Evolutionary conservation across 1,140 invertebrate genomes (phyloP).

Genomic region (Protaetia brevitarsis): DNA sequence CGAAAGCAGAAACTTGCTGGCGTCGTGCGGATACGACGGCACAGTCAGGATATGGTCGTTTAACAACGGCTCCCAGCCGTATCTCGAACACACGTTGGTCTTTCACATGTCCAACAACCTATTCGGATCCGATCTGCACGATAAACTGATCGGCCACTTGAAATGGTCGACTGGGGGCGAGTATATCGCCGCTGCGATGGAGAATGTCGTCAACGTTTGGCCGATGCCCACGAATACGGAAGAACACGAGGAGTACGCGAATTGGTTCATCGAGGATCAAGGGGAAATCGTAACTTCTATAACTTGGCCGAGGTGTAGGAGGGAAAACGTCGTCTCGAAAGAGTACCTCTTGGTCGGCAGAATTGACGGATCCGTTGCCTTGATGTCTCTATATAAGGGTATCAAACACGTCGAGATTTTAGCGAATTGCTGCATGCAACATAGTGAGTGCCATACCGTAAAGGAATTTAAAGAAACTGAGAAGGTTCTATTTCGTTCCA

Average conservation of each 20-base stretch:
- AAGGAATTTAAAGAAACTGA: too few species aligned
- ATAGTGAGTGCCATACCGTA: slow-evolving; percentile 48
- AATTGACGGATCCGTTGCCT: slow-evolving; percentile 52
- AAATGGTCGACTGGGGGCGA: slow-evolving; percentile 56
- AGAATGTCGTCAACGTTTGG: slow-evolving; percentile 62
- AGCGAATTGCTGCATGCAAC: slow-evolving; percentile 48
- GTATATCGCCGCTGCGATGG: slow-evolving; percentile 57
- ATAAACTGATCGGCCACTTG: slow-evolving; percentile 53
- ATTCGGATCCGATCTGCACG: slow-evolving; percentile 55
- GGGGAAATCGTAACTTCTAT: slow-evolving; percentile 53
- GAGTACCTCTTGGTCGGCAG: slow-evolving; percentile 56
- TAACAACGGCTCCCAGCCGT: slow-evolving; percentile 45
- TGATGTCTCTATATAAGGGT: slow-evolving; percentile 42
- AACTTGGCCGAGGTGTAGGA: slow-evolving; percentile 51
- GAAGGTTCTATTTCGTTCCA: too few species aligned
- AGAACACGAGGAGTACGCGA: slow-evolving; percentile 28
- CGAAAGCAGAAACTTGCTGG: slow-evolving; percentile 50
- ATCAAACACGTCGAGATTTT: slow-evolving; percentile 48
- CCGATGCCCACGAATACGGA: slow-evolving; percentile 24
- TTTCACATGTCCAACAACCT: slow-evolving; percentile 56
- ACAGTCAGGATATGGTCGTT: slow-evolving; percentile 62
- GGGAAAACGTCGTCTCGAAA: slow-evolving; percentile 41
- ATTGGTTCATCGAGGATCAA: slow-evolving; percentile 49
- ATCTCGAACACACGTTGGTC: slow-evolving; percentile 58
- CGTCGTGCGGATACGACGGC: slow-evolving; percentile 63